These are phyloP conservation scores for Procambarus clarkii DNA, from an alignment of 1,140 invertebrate species.

Conservation along the genomic window DNA sequence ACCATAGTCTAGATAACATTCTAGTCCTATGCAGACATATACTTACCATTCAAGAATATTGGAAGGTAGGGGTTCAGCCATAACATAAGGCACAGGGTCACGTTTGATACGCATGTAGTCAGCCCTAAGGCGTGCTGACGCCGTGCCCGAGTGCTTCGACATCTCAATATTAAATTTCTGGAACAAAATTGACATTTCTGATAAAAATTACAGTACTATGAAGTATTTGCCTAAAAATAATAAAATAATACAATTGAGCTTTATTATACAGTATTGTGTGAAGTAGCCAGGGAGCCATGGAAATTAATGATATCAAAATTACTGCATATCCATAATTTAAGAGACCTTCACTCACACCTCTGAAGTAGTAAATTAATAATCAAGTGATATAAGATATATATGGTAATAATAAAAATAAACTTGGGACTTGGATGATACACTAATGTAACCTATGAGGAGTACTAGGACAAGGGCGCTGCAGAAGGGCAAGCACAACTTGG, in stretches of 20 bases:
- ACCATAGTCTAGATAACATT: no score
- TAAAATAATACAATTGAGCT: background rate
- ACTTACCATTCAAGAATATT: slow-evolving; percentile 97
- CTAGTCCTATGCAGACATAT: background rate
- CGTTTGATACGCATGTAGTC: slow-evolving; percentile 95
- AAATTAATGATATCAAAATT: background rate
- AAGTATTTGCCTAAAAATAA: background rate
- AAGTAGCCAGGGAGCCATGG: background rate
- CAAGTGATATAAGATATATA: no score
- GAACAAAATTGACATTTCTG: background rate
- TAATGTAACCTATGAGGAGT: no score
- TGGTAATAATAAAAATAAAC: no score
- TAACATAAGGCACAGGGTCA: slow-evolving; percentile 96
- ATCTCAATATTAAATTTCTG: slow-evolving; percentile 26
- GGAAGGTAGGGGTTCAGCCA: slow-evolving; percentile 93
- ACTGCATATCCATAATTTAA: no score
- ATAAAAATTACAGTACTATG: background rate
- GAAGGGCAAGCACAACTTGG: no score
- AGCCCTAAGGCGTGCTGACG: slow-evolving; percentile 92
- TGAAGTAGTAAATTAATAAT: no score
- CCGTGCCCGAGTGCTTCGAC: slow-evolving; percentile 77
- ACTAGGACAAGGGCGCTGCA: no score
- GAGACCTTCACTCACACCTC: no score
- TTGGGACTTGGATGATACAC: no score
- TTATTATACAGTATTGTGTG: no score